Evolutionary conservation across 2,113 vertebrate species (phyloP).

Genomic region (Oryzias javanicus): DNA sequence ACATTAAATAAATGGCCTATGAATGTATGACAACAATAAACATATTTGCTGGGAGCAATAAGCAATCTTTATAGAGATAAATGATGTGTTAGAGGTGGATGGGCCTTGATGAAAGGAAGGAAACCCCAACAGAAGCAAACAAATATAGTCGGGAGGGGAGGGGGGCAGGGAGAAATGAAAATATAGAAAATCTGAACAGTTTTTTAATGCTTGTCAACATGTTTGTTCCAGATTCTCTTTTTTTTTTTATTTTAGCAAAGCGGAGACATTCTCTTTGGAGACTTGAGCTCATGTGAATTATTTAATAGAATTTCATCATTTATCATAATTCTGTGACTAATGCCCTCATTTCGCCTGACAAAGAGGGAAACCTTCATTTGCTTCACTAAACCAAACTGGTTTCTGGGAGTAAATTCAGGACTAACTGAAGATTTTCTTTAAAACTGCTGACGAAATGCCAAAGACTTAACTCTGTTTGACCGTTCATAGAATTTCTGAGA

Average conservation of each 20-base stretch:
- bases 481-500: no score
- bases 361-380: no score
- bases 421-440: no score
- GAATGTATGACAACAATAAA: slow-evolving; percentile 72
- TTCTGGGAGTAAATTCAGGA: no score
- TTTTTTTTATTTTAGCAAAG: not conserved
- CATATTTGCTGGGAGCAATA: slow-evolving; percentile 63
- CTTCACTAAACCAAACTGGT: no score
- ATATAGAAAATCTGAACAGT: slow-evolving; percentile 2
- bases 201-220: not conserved
- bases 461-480: no score
- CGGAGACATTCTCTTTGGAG: no score
- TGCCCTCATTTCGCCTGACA: not conserved
- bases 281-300: not conserved
- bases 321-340: not conserved
- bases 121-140: slow-evolving; percentile 1
- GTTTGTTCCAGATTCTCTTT: not conserved
- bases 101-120: slow-evolving; percentile 21
- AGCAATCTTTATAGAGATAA: slow-evolving; percentile 64
- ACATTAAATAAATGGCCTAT: slow-evolving; percentile 67
- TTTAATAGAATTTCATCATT: not conserved
- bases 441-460: no score
- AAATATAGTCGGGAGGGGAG: not conserved
- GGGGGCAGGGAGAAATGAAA: not conserved
- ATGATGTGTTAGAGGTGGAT: slow-evolving; percentile 54